A percentile compares a stretch with the other conserved stretches of the same genome.
phyloP scores from a whole-genome alignment of 2,113 vertebrate species.

The Myiopsitta monachus region DNA sequence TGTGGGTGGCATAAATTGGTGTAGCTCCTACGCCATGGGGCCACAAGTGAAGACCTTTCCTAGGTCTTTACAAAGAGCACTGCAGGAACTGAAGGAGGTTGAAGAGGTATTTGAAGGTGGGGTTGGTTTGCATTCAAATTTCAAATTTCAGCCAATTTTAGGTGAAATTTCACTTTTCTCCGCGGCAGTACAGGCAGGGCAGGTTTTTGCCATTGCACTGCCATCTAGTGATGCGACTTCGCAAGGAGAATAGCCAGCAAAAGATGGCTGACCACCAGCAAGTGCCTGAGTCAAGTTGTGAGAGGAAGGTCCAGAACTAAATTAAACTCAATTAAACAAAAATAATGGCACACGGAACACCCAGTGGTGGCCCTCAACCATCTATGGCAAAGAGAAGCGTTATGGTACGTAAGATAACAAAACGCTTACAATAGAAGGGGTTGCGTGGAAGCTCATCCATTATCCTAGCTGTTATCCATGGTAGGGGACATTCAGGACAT shows the following conservation, averaged over 20 bases:
- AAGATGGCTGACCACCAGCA: neutral
- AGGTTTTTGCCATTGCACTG: slow-evolving; percentile 63
- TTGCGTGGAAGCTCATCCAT: neutral
- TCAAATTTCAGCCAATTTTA: neutral
- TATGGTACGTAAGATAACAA: neutral
- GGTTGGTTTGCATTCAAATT: neutral
- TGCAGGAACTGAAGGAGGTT: neutral
- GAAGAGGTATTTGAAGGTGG: neutral
- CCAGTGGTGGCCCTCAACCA: neutral
- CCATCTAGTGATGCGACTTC: slow-evolving; percentile 63
- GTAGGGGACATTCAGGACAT: neutral
- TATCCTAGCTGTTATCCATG: neutral
- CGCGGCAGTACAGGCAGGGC: neutral
- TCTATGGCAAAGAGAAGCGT: neutral
- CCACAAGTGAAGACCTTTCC: neutral
- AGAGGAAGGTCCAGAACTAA: neutral
- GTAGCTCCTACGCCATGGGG: neutral
- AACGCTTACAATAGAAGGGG: rapidly evolving
- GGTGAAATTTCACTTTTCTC: neutral
- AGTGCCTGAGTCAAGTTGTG: neutral
- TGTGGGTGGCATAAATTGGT: neutral
- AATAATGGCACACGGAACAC: neutral
- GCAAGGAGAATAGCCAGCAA: neutral
- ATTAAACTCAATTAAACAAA: neutral
- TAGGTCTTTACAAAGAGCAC: neutral